Percentiles rank a stretch among this genome's conserved stretches.
Evolutionary conservation across 2,797 vertebrate species (phyloP).

Genomic region (Dicrostonyx torquatus): DNA sequence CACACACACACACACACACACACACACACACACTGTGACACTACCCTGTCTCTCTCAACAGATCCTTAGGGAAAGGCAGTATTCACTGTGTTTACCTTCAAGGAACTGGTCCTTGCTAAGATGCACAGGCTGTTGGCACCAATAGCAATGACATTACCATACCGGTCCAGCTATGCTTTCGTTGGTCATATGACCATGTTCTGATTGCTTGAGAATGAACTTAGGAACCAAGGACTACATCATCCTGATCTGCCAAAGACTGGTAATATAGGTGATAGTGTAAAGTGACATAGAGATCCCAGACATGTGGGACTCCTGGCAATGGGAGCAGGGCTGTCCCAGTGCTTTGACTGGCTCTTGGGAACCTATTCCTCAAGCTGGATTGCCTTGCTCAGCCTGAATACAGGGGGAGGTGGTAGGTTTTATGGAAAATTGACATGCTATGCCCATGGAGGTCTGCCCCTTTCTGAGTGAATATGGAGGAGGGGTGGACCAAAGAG

Average conservation of each 20-base stretch:
- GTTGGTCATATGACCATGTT: background rate
- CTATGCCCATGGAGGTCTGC: background rate
- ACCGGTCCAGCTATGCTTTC: background rate
- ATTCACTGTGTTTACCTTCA: background rate
- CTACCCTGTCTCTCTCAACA: background rate
- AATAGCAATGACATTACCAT: background rate
- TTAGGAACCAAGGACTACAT: background rate
- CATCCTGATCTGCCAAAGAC: background rate
- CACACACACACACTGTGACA: too few relatives aligned
- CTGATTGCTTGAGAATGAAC: constrained; percentile 22
- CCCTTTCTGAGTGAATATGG: background rate
- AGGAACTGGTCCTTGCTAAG: background rate
- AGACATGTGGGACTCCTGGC: background rate
- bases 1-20: too few relatives aligned
- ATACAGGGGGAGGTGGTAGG: background rate
- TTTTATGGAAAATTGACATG: background rate
- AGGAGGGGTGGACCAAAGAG: background rate
- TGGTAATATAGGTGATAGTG: background rate
- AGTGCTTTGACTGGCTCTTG: background rate
- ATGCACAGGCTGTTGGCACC: background rate
- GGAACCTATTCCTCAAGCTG: background rate
- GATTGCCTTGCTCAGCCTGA: background rate
- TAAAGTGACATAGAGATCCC: background rate
- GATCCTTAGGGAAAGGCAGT: constrained; percentile 1
- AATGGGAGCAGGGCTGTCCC: background rate